These are phyloP conservation scores for Zeus faber DNA, from an alignment of 2,113 vertebrate genomes.

Conservation along the genomic window DNA sequence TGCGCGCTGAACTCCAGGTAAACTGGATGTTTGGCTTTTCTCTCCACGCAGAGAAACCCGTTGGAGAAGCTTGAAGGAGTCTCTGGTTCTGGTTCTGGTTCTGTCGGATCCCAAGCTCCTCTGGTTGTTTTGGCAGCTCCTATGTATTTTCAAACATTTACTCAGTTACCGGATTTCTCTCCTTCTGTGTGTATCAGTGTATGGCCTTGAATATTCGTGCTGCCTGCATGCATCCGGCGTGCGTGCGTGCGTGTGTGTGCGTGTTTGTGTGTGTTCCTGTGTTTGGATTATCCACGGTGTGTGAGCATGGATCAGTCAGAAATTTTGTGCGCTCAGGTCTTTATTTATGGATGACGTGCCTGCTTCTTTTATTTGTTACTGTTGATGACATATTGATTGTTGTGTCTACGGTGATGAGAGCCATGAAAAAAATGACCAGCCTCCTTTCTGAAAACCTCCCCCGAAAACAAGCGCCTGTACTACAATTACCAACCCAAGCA, in stretches of 20 bases:
- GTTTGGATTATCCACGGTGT: conserved; percentile 13
- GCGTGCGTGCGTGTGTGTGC: too few species aligned
- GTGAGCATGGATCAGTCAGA: conserved; percentile 13
- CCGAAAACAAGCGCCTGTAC: conserved; percentile 33
- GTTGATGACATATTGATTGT: conserved; percentile 65
- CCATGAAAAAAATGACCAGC: conserved; percentile 37
- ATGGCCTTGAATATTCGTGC: neutral
- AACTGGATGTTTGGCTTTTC: too few species aligned
- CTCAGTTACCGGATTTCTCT: conserved; percentile 13
- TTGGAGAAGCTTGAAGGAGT: too few species aligned
- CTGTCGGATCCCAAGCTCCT: conserved; percentile 23
- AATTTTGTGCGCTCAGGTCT: conserved; percentile 18
- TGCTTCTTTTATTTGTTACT: conserved; percentile 31
- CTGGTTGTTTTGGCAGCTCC: conserved; percentile 32
- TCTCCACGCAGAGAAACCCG: too few species aligned
- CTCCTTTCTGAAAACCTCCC: conserved; percentile 34
- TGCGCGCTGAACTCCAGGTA: too few species aligned
- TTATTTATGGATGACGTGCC: conserved; percentile 44
- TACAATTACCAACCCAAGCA: too few species aligned
- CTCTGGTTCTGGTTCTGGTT: too few species aligned
- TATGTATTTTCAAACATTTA: conserved; percentile 40
- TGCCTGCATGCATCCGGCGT: conserved; percentile 14
- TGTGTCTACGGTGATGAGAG: conserved; percentile 28
- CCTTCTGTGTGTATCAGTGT: conserved; percentile 2
- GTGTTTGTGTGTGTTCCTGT: too few species aligned